Conservation (phyloP, 1,140 invertebrate species). For the Temnothorax nylanderi region DNA sequence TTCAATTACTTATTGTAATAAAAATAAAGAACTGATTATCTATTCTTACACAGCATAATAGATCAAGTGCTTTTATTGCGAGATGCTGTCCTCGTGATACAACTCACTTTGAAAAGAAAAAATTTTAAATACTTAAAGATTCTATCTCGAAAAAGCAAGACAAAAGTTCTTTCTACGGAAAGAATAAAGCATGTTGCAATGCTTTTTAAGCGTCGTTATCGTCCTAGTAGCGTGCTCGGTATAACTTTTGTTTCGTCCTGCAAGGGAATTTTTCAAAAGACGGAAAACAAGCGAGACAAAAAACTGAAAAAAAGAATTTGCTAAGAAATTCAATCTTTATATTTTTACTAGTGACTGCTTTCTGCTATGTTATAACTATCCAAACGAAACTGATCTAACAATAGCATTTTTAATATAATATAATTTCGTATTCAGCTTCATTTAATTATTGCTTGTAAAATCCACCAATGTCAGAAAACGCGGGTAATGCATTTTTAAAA, state of each 20-base stretch:
- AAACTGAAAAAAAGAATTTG: neutral
- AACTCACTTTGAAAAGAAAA: slow-evolving; percentile 23
- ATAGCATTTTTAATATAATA: neutral
- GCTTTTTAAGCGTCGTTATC: slow-evolving; percentile 44
- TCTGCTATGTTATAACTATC: neutral
- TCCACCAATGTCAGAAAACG: neutral
- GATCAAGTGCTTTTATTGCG: neutral
- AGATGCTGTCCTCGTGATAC: slow-evolving; percentile 8
- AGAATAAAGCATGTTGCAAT: slow-evolving; percentile 45
- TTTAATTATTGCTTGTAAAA: neutral
- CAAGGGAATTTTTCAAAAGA: slow-evolving; percentile 39
- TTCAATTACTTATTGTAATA: neutral
- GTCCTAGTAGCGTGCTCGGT: neutral
- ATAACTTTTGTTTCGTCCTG: slow-evolving; percentile 29
- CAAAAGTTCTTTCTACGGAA: slow-evolving; percentile 27
- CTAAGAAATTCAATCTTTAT: slow-evolving; percentile 27
- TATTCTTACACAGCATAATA: slow-evolving; percentile 37
- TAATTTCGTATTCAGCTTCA: neutral
- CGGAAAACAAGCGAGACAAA: slow-evolving; percentile 22
- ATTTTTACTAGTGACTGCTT: neutral
- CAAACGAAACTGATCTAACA: neutral
- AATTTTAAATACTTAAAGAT: slow-evolving; percentile 42
- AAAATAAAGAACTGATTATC: slow-evolving; percentile 21
- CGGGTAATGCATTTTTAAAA: neutral
- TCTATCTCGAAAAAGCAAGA: slow-evolving; percentile 18